A percentile compares a stretch with the other conserved stretches of the same genome.
Evolutionary conservation across 2,888 invertebrate genomes (phyloP).

Genomic region (Pantelozetes paolii): DNA sequence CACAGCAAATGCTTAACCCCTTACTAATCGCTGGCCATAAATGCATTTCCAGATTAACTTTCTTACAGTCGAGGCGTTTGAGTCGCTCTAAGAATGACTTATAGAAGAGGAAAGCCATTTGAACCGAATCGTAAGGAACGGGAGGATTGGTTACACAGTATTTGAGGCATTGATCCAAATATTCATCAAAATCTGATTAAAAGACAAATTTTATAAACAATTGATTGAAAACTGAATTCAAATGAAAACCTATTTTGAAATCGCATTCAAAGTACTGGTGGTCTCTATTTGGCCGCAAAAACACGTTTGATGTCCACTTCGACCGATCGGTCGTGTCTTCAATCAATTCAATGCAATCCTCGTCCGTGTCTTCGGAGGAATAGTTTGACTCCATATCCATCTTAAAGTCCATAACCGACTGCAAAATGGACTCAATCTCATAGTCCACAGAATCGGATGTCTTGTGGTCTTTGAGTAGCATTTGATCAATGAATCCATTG

Average conservation of each 20-base stretch:
- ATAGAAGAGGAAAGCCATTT: background rate
- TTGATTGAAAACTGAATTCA: background rate
- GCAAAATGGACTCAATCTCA: background rate
- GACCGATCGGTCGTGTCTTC: background rate
- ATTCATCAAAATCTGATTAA: background rate
- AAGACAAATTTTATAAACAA: background rate
- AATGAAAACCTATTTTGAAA: too few relatives aligned
- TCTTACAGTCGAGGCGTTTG: background rate
- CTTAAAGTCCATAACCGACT: background rate
- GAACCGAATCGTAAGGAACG: background rate
- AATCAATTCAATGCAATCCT: background rate
- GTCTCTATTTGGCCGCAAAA: background rate
- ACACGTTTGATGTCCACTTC: background rate
- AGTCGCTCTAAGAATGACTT: constrained; percentile 9
- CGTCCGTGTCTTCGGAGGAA: background rate
- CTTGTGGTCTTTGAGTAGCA: background rate
- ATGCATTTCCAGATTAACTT: constrained; percentile 1
- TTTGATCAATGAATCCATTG: background rate
- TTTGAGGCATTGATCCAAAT: background rate
- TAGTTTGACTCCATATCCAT: background rate
- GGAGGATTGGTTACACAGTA: background rate
- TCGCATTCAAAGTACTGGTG: background rate
- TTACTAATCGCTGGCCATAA: constrained; percentile 34
- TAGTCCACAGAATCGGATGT: background rate
- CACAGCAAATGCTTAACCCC: constrained; percentile 19